A percentile compares a stretch with the other conserved stretches of the same genome.
These are phyloP conservation scores for Pyrgus malvae DNA, from an alignment of 2,888 invertebrate species.

Conservation along the genomic window DNA sequence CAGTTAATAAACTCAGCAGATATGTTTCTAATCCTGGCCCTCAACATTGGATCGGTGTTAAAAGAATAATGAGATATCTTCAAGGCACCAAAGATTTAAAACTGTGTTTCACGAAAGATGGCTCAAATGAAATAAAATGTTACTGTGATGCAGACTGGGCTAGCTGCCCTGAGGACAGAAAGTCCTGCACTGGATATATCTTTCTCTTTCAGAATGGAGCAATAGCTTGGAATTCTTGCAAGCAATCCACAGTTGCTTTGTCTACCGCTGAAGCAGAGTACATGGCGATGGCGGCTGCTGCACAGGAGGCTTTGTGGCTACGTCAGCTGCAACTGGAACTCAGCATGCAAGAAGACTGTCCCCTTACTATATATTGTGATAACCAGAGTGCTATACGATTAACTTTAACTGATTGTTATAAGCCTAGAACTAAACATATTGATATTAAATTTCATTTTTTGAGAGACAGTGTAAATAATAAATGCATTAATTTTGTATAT, in stretches of 20 bases:
- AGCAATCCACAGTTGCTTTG: constrained; percentile 34
- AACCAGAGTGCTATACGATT: constrained; percentile 20
- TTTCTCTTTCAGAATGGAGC: constrained; percentile 40
- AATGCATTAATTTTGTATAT: not conserved
- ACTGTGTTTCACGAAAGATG: constrained; percentile 14
- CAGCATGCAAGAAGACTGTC: not conserved
- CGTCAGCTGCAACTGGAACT: constrained; percentile 30
- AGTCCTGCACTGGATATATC: constrained; percentile 37
- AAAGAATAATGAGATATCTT: not conserved
- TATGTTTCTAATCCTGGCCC: not conserved
- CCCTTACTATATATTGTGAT: constrained; percentile 22
- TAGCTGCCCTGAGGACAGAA: constrained; percentile 28
- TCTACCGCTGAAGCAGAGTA: constrained; percentile 37
- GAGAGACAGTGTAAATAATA: not conserved
- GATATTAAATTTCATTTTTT: not conserved
- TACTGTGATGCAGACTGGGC: constrained; percentile 42
- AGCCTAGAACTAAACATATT: constrained; percentile 1
- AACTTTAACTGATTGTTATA: not conserved
- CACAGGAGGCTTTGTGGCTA: constrained; percentile 33
- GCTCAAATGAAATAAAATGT: constrained; percentile 13
- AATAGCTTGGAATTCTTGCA: constrained; percentile 39
- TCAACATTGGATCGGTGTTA: not conserved
- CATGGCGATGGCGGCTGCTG: constrained; percentile 33
- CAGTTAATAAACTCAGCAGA: not conserved
- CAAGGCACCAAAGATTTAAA: constrained; percentile 26